Percentiles rank a stretch among this genome's conserved stretches.
These are phyloP conservation scores for Chelonus insularis DNA, from an alignment of 1,140 invertebrate species.

Conservation along the genomic window DNA sequence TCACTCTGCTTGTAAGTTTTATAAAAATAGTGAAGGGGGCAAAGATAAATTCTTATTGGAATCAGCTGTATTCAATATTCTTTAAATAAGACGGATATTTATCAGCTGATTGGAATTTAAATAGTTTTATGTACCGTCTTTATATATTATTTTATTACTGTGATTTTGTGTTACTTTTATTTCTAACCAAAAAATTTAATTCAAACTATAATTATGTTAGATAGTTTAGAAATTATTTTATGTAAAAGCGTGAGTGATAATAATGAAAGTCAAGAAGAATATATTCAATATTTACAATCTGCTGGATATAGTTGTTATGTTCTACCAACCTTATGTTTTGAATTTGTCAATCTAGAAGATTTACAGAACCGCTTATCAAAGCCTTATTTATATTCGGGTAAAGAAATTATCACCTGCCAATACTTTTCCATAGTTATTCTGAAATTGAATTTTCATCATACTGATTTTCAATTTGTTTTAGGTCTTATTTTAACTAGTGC, in stretches of 20 bases:
- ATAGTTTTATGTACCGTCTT: too few species aligned
- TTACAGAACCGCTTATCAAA: slow-evolving; percentile 36
- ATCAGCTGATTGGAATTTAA: too few species aligned
- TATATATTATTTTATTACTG: too few species aligned
- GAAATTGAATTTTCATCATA: too few species aligned
- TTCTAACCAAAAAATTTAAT: not conserved
- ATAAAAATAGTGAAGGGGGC: too few species aligned
- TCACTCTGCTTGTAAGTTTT: too few species aligned
- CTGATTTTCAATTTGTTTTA: too few species aligned
- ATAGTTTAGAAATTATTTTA: slow-evolving; percentile 40
- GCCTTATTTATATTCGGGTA: slow-evolving; percentile 48
- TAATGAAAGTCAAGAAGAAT: slow-evolving; percentile 42
- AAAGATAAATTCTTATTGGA: too few species aligned
- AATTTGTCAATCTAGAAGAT: slow-evolving; percentile 44
- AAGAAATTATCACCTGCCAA: slow-evolving; percentile 1
- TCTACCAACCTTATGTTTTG: slow-evolving; percentile 47
- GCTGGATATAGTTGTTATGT: slow-evolving; percentile 46
- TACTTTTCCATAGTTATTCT: not conserved
- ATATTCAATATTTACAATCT: slow-evolving; percentile 40
- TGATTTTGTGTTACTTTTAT: too few species aligned
- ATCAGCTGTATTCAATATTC: too few species aligned
- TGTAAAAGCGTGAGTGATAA: slow-evolving; percentile 45
- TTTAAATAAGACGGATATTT: too few species aligned
- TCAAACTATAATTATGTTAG: not conserved
- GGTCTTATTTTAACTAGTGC: slow-evolving; percentile 55